Percentiles rank a stretch among this genome's conserved stretches.
These are phyloP conservation scores for Monopterus albus DNA, from an alignment of 2,113 vertebrate species.

Conservation along the genomic window DNA sequence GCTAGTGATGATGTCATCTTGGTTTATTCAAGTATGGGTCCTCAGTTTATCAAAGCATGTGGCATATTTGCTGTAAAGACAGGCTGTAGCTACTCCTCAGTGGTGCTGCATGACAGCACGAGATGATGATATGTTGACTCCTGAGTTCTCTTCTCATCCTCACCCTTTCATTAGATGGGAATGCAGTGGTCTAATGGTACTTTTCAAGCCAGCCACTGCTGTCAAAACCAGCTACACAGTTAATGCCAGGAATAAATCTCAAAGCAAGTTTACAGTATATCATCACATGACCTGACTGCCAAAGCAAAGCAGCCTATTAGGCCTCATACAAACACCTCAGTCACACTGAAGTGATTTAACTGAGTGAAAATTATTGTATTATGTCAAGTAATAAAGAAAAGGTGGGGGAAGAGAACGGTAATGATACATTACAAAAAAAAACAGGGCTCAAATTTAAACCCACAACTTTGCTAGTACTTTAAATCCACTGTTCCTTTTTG, in stretches of 20 bases:
- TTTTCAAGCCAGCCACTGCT: slow-evolving; percentile 49
- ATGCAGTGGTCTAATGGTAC: slow-evolving; percentile 53
- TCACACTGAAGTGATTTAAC: not conserved
- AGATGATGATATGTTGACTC: slow-evolving; percentile 61
- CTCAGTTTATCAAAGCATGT: slow-evolving; percentile 29
- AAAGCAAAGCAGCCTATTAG: not conserved
- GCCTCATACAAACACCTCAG: not conserved
- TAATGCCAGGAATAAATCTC: slow-evolving; percentile 23
- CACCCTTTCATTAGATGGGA: slow-evolving; percentile 69
- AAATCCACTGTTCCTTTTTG: no score
- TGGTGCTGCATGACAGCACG: slow-evolving; percentile 29
- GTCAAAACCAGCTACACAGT: slow-evolving; percentile 34
- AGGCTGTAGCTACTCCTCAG: slow-evolving; percentile 27
- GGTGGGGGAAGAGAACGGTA: not conserved
- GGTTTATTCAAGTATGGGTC: slow-evolving; percentile 21
- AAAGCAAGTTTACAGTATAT: no score
- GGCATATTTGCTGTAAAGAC: slow-evolving; percentile 21
- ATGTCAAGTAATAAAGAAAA: no score
- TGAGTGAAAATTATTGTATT: no score
- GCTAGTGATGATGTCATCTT: slow-evolving; percentile 9
- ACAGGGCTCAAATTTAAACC: slow-evolving; percentile 4
- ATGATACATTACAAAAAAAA: slow-evolving; percentile 12
- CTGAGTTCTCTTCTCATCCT: slow-evolving; percentile 40
- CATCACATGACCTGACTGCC: not conserved
- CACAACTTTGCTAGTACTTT: slow-evolving; percentile 24